A percentile compares a stretch with the other conserved stretches of the same genome.
These are phyloP conservation scores for Dendrocincla tyrannina DNA, from an alignment of 2,797 vertebrate genomes.

Conservation along the genomic window DNA sequence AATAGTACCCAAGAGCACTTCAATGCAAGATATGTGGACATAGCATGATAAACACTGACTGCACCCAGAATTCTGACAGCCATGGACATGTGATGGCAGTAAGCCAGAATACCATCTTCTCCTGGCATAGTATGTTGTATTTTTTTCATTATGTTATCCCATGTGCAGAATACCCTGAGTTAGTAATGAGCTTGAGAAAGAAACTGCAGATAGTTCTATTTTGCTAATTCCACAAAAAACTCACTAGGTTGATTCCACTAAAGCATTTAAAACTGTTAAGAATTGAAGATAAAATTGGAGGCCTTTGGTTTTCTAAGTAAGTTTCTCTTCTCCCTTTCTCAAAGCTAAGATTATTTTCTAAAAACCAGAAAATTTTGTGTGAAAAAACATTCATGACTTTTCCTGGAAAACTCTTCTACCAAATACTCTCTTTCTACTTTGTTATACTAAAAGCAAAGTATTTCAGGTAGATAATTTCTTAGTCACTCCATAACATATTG, in stretches of 20 bases:
- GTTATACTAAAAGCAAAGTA: background rate
- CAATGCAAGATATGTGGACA: fast-evolving
- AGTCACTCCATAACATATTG: background rate
- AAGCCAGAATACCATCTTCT: background rate
- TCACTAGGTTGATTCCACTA: background rate
- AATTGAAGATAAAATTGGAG: background rate
- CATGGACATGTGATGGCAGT: background rate
- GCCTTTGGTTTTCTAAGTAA: background rate
- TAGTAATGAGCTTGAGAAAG: background rate
- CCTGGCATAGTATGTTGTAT: background rate
- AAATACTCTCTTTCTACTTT: background rate
- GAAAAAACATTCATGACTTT: background rate
- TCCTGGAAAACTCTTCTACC: background rate
- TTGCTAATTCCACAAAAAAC: background rate
- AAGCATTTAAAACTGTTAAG: background rate
- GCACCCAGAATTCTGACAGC: background rate
- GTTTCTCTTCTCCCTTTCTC: background rate
- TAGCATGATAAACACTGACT: background rate
- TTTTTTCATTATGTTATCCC: background rate
- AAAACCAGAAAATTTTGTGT: background rate
- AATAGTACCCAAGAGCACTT: background rate
- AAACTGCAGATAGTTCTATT: background rate
- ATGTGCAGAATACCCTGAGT: background rate
- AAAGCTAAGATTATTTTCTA: background rate
- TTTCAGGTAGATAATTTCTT: background rate